Evolutionary conservation across 2,113 vertebrate species (phyloP), one percentile per base, ranked within the genome.

Genomic region (Oceanites oceanicus): DNA sequence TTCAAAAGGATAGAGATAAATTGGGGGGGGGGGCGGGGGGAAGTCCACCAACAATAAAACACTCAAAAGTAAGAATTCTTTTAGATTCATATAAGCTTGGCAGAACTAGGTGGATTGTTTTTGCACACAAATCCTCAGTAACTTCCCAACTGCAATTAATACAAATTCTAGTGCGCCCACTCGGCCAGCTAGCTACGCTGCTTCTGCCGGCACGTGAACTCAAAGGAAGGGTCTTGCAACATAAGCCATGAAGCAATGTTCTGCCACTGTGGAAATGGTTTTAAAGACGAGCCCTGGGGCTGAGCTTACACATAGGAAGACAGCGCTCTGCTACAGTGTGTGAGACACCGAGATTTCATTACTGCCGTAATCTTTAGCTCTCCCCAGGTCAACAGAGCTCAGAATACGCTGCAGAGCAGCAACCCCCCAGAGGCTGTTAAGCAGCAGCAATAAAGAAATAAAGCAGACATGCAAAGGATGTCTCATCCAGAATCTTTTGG

Each of bases 391-490:
- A 94, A 63, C 38, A 86, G 68, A 86, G 52, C 88, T 91, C 68
- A 38, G 53, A 94, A 65, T 7, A 4, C 0, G 0, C 72, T 10
- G 38, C 73, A 87, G 86, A 91, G 55, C 94, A 72, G 72, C 74
- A 87, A 72, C 44, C 78, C 91, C 68, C 52, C 44, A 53, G 83
- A 77, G 86, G 73, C 4, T 76, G 70, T 65, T 86, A 75, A 79
- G 72, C 73, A 91, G 34, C 44, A 81, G 88, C 76, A 97, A 61
- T 72, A 86, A 91, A 94, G 86, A 92, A 96, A 94, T 77, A 89
- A 91, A 94, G 70, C 83, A 95, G 92, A 91, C 56, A 4, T 25
- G 65, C 73, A 89, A 89, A 89, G 53, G 88, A 94, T 75, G 52
- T 81, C 79, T 86, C 74, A 71, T 90, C 75, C 82, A 94, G 86